A percentile compares a stretch with the other conserved stretches of the same genome.
Conservation (phyloP, 2,113 vertebrate species). For the Syngnathus typhle region DNA sequence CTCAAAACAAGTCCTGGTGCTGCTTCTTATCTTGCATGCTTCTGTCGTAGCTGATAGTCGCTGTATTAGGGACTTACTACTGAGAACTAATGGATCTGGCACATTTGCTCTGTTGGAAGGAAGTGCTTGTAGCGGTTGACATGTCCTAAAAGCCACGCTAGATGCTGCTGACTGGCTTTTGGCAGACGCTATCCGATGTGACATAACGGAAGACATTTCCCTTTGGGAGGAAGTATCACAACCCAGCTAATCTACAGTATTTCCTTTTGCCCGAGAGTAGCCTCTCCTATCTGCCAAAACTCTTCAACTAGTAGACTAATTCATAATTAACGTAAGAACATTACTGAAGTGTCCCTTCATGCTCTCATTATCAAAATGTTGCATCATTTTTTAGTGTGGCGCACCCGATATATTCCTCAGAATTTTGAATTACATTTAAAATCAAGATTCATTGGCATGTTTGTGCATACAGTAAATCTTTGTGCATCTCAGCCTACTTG, state of each 20-base stretch:
- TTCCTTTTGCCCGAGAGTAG: slow-evolving; percentile 3
- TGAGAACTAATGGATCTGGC: background rate
- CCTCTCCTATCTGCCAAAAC: background rate
- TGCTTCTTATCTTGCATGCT: slow-evolving; percentile 26
- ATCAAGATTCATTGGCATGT: background rate
- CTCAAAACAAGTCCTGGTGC: background rate
- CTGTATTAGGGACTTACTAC: slow-evolving; percentile 3
- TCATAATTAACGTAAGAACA: slow-evolving; percentile 13
- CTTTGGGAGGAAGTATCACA: slow-evolving; percentile 20
- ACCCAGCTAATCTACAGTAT: slow-evolving; percentile 23
- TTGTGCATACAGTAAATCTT: background rate
- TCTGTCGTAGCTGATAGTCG: slow-evolving; percentile 16
- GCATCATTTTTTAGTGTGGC: slow-evolving; percentile 6
- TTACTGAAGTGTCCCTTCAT: slow-evolving; percentile 16
- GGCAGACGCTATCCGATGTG: background rate
- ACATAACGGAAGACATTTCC: slow-evolving; percentile 23
- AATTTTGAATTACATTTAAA: background rate
- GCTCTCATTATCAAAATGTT: slow-evolving; percentile 8
- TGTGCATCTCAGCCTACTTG: background rate
- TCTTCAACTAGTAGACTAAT: background rate
- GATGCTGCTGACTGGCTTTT: background rate
- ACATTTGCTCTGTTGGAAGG: slow-evolving; percentile 16
- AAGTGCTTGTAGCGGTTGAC: slow-evolving; percentile 11
- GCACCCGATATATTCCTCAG: background rate
- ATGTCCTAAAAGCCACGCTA: background rate